A percentile compares a stretch with the other conserved stretches of the same genome.
phyloP scores from a whole-genome alignment of 2,888 invertebrate species.

The Perdita meconis region DNA sequence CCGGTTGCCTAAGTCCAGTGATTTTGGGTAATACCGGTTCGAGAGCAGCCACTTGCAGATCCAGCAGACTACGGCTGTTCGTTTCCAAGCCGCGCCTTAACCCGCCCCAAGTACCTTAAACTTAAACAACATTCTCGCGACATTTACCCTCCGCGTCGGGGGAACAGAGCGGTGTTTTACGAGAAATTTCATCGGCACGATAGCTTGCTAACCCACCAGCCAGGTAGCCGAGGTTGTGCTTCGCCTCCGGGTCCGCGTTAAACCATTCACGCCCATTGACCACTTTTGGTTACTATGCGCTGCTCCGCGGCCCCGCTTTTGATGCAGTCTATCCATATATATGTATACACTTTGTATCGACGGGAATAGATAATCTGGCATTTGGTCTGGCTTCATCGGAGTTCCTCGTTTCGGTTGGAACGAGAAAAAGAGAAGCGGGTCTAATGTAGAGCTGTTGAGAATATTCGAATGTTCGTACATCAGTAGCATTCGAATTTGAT shows the following conservation, averaged over 20 bases:
- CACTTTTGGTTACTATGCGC: slow-evolving; percentile 32
- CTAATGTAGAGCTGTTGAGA: no score
- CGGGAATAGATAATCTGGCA: background rate
- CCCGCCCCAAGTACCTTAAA: background rate
- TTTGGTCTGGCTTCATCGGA: background rate
- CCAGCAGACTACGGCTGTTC: slow-evolving; percentile 3
- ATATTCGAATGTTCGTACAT: no score
- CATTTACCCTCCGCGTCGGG: slow-evolving; percentile 8
- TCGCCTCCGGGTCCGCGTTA: slow-evolving; percentile 47
- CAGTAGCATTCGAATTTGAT: no score
- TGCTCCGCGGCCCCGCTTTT: background rate
- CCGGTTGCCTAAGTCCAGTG: slow-evolving; percentile 24
- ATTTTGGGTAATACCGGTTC: slow-evolving; percentile 42
- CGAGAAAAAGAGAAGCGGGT: no score
- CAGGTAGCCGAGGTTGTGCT: slow-evolving; percentile 40
- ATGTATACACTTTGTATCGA: slow-evolving; percentile 21
- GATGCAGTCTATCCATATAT: background rate
- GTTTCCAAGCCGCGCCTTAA: slow-evolving; percentile 22
- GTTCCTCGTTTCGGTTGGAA: no score
- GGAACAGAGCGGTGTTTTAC: slow-evolving; percentile 18
- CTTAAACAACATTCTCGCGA: slow-evolving; percentile 9
- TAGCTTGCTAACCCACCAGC: slow-evolving; percentile 39
- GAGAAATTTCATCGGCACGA: slow-evolving; percentile 49
- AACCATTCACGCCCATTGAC: slow-evolving; percentile 49
- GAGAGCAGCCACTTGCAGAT: slow-evolving; percentile 14